These are phyloP conservation scores for Trachemys scripta DNA, from an alignment of 2,113 vertebrate genomes.

Conservation along the genomic window DNA sequence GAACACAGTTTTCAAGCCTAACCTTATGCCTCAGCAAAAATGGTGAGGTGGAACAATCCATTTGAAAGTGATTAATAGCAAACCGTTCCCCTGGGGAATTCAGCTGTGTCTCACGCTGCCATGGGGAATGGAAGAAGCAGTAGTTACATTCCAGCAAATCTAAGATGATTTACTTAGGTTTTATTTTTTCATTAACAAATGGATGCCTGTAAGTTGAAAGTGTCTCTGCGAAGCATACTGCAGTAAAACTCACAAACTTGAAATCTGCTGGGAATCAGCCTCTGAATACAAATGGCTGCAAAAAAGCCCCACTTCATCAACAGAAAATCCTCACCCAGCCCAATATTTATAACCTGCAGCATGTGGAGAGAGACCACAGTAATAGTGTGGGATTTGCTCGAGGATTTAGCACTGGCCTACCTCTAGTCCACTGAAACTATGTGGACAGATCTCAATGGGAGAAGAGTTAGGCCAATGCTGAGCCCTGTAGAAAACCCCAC, in stretches of 20 bases:
- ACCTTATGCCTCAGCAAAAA: conserved; percentile 12
- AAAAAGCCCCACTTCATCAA: neutral
- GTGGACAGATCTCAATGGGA: neutral
- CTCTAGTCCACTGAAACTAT: neutral
- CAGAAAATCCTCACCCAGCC: neutral
- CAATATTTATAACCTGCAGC: neutral
- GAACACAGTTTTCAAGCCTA: conserved; percentile 26
- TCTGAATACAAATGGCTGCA: neutral
- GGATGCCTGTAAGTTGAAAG: conserved; percentile 26
- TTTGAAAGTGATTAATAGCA: conserved; percentile 68
- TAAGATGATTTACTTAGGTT: conserved; percentile 20
- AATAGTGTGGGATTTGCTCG: neutral
- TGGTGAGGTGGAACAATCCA: conserved; percentile 28
- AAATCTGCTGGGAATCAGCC: accelerated
- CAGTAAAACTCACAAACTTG: neutral
- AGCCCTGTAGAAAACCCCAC: neutral
- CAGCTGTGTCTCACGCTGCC: conserved; percentile 44
- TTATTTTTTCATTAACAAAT: conserved; percentile 18
- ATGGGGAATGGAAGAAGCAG: conserved; percentile 45
- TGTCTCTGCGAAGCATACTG: accelerated
- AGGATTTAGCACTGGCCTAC: neutral
- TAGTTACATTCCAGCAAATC: conserved; percentile 58
- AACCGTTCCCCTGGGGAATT: conserved; percentile 32
- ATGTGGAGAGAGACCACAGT: accelerated
- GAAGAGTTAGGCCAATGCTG: neutral